A percentile compares a stretch with the other conserved stretches of the same genome.
These are phyloP conservation scores for Macrosoma leucophasiata DNA, from an alignment of 2,888 invertebrate genomes.

Conservation along the genomic window DNA sequence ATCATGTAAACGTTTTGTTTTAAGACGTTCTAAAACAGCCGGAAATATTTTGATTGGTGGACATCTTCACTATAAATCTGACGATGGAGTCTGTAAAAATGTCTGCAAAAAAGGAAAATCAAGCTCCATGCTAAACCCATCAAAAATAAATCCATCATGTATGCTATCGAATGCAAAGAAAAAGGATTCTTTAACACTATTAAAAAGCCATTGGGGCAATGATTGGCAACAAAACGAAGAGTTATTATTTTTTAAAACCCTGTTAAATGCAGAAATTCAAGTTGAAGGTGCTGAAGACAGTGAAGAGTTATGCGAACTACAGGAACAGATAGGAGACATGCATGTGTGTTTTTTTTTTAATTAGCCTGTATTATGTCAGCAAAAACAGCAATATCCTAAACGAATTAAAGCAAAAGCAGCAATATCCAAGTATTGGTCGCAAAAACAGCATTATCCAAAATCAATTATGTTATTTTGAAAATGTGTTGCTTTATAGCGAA, in stretches of 20 bases:
- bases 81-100: conserved; percentile 23
- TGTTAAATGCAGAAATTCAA: conserved; percentile 4
- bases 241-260: conserved; percentile 3
- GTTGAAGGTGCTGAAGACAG: conserved; percentile 1
- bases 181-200: conserved; percentile 1
- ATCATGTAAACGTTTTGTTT: conserved; percentile 22
- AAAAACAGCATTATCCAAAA: no score
- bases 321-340: conserved; percentile 6
- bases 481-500: no score
- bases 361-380: not conserved
- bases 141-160: conserved; percentile 6
- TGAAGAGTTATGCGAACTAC: conserved; percentile 6
- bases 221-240: conserved; percentile 1
- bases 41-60: conserved; percentile 27
- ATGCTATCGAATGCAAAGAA: not conserved
- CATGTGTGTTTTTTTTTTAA: conserved; percentile 1
- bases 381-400: conserved; percentile 4
- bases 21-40: conserved; percentile 23
- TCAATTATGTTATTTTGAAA: no score
- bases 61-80: conserved; percentile 23
- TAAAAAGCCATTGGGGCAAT: conserved; percentile 1
- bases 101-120: conserved; percentile 10
- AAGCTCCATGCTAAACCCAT: conserved; percentile 1
- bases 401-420: conserved; percentile 1
- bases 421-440: no score